Conservation (phyloP, 1,140 invertebrate species). For the Formica exsecta region DNA sequence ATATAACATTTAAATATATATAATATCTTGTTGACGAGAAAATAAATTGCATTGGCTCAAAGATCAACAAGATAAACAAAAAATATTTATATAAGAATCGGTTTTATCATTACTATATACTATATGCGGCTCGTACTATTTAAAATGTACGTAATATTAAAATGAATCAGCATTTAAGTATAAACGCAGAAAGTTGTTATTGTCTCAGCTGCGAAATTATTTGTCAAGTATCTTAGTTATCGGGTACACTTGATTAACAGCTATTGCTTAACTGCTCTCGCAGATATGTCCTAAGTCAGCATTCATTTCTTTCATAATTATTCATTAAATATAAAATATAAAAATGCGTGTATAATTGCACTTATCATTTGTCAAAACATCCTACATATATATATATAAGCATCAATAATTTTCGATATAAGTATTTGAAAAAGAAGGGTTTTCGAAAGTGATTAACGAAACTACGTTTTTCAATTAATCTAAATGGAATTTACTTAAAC, state of each 20-base stretch:
- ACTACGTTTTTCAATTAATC: background rate
- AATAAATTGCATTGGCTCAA: background rate
- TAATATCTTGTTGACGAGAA: background rate
- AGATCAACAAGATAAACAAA: background rate
- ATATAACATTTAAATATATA: background rate
- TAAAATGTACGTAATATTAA: conserved; percentile 3
- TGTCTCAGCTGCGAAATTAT: conserved; percentile 3
- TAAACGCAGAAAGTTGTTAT: background rate
- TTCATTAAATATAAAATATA: no score
- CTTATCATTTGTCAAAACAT: no score
- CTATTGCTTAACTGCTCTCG: no score
- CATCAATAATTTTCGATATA: no score
- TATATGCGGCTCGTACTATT: background rate
- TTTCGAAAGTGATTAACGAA: background rate
- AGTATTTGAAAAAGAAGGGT: background rate
- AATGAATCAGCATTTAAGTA: background rate
- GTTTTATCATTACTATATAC: background rate
- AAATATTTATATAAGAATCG: background rate
- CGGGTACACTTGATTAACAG: background rate
- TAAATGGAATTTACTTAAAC: no score
- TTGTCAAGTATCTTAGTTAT: background rate
- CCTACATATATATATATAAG: no score
- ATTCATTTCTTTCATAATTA: no score
- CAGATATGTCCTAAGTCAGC: background rate
- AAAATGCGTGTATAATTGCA: no score